phyloP scores from a whole-genome alignment of 2,888 invertebrate genomes.

The Chaetogeoica ovagalla region DNA sequence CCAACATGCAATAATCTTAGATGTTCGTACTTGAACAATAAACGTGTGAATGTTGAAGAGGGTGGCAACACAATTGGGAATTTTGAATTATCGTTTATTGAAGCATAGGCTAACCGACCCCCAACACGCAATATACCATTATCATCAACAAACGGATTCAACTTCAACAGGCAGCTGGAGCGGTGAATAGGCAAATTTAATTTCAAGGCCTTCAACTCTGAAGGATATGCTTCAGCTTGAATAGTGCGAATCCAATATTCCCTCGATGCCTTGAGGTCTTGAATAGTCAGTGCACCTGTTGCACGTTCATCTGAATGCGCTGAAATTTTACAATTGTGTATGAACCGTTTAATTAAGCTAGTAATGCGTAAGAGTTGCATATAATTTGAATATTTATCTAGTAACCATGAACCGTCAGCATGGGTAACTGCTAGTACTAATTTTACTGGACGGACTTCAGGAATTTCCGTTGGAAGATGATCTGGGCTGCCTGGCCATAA shows the following conservation, averaged over 20 bases:
- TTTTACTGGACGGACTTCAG: constrained; percentile 6
- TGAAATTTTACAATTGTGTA: neutral
- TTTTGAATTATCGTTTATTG: neutral
- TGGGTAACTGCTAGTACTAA: neutral
- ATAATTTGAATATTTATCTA: neutral
- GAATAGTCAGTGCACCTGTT: neutral
- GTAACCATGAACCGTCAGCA: neutral
- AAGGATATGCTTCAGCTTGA: neutral
- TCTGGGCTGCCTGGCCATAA: neutral
- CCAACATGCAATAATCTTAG: neutral
- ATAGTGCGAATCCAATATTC: neutral
- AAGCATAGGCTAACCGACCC: neutral
- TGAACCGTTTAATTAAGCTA: neutral
- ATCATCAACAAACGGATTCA: neutral
- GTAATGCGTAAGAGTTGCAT: constrained; percentile 2
- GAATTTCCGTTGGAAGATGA: neutral
- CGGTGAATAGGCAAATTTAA: neutral
- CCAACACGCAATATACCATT: constrained; percentile 10
- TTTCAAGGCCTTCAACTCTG: neutral
- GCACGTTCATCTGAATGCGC: neutral
- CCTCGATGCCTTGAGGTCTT: neutral
- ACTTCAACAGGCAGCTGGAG: neutral
- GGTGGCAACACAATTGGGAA: neutral
- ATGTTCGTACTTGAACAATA: neutral
- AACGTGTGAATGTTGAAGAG: neutral